Base-by-base conservation (phyloP, 1,140 invertebrate genomes). In the Mactra quadrangularis region DNA sequence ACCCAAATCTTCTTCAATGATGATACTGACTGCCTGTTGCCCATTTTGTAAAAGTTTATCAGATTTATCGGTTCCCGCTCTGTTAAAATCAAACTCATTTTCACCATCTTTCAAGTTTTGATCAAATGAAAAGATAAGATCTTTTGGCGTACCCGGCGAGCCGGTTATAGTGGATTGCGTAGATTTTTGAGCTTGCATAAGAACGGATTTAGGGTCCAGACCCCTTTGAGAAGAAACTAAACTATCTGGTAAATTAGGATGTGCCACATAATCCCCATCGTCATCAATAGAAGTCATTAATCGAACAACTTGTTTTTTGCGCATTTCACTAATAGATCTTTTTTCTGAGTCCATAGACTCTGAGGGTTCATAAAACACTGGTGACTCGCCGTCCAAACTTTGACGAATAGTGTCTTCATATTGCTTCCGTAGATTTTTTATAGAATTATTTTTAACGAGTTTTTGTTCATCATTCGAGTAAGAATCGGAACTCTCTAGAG, bases 31-130 rank as follows among this genome's bases (percentile, higher is more conserved):
- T 25, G 41, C 11, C 60, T 53, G 59, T 17, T 17, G 31, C 31
- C 25, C 31, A 31, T 35, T 9, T 27, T 52, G 1, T 47, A 27
- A 52, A 1, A 45, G 15, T 41, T 68, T 68, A 47, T 27, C 22
- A 41, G 60, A 25, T 41, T 35, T 78, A n/a, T 57, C 53, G 0
- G 19, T 13, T 25, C 22, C 41, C 0, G 41, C 19, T n/a, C n/a
- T n/a, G n/a, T n/a, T n/a, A 57, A 78, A 78, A 41, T 78, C 45
- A 78, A 78, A 78, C 29, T 78, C 76, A 1, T 0, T 17, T 33
- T 78, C 47, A 0, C 76, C 76, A 55, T 78, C 76, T 50, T 57
- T 25, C 33, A 78, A 55, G n/a, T 1, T 11, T n/a, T 78, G 15
- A 9, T 78, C 76, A 53, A 78, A 78, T 3, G 76, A 78, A 57